Evolutionary conservation across 2,797 vertebrate species (phyloP).

Genomic region (Pygocentrus nattereri): DNA sequence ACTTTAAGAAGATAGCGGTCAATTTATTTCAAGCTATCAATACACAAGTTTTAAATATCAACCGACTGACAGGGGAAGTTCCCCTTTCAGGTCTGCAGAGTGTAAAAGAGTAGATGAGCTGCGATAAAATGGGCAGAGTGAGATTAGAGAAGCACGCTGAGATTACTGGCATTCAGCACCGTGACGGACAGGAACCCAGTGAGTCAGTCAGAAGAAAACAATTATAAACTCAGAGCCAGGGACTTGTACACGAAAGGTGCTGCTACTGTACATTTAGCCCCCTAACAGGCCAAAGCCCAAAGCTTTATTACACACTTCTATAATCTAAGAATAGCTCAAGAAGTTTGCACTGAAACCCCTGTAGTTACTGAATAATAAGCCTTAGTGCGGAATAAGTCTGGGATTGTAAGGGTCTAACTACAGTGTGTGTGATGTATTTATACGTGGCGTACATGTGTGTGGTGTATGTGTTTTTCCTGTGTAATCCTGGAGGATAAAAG

Average conservation of each 20-base stretch:
- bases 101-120: conserved; percentile 46
- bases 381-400: no score
- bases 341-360: no score
- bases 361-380: no score
- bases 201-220: conserved; percentile 14
- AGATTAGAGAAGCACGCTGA: conserved; percentile 60
- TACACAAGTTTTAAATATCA: conserved; percentile 84
- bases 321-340: no score
- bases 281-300: no score
- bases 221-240: neutral
- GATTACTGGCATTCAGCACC: conserved; percentile 59
- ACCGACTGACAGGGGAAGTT: conserved; percentile 80
- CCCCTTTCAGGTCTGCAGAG: conserved; percentile 77
- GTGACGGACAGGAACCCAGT: conserved; percentile 2
- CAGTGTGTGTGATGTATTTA: conserved; percentile 5
- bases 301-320: no score
- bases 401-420: conserved; percentile 16
- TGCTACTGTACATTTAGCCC: neutral
- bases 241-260: conserved; percentile 10
- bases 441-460: conserved; percentile 40
- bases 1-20: conserved; percentile 55
- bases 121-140: conserved; percentile 57
- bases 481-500: conserved; percentile 11
- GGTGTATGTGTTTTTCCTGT: conserved; percentile 23
- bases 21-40: conserved; percentile 65